These are phyloP conservation scores for Miltochrista miniata DNA, from an alignment of 2,888 invertebrate genomes.

Conservation along the genomic window DNA sequence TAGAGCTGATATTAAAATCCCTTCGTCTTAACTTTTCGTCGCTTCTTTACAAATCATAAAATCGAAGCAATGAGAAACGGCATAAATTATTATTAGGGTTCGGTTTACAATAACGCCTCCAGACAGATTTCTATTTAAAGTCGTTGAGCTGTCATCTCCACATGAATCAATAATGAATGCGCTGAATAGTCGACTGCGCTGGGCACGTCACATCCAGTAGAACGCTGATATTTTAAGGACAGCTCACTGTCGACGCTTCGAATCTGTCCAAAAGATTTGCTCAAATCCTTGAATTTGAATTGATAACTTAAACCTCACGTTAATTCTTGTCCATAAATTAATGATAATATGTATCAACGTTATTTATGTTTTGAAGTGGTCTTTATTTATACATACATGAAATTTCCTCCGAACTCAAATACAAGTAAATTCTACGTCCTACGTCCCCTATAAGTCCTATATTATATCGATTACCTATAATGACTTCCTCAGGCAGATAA, in stretches of 20 bases:
- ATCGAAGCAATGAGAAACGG: background rate
- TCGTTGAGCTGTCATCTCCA: conserved; percentile 36
- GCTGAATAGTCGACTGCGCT: conserved; percentile 24
- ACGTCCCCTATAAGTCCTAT: too few relatives aligned
- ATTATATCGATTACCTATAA: too few relatives aligned
- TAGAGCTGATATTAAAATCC: too few relatives aligned
- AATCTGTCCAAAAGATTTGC: conserved; percentile 49
- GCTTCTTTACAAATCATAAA: too few relatives aligned
- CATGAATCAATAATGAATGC: conserved; percentile 41
- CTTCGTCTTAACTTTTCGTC: too few relatives aligned
- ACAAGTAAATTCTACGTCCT: too few relatives aligned
- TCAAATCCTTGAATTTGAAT: conserved; percentile 45
- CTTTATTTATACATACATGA: conserved; percentile 58
- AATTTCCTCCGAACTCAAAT: conserved; percentile 27
- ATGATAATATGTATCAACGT: too few relatives aligned
- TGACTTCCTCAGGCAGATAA: too few relatives aligned
- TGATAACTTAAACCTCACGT: too few relatives aligned
- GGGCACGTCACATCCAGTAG: conserved; percentile 35
- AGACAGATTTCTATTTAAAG: conserved; percentile 17
- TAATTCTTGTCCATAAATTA: too few relatives aligned
- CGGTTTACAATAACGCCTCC: conserved; percentile 2
- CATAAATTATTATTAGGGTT: background rate
- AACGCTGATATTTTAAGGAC: conserved; percentile 35
- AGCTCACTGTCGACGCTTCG: conserved; percentile 21
- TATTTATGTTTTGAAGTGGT: too few relatives aligned